phyloP scores from a whole-genome alignment of 2,888 invertebrate species.

The Drosophila rellima region DNA sequence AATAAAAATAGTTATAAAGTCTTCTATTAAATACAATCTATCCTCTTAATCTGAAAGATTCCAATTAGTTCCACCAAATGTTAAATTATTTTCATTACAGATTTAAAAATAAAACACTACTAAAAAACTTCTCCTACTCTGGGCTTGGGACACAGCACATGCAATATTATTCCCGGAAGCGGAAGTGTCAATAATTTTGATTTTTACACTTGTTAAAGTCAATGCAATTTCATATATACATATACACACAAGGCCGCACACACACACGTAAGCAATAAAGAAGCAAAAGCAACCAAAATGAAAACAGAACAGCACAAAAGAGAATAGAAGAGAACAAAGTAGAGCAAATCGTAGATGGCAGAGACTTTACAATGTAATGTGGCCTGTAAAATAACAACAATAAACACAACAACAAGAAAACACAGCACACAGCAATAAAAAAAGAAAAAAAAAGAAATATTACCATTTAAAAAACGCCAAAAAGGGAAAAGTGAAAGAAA shows the following conservation, averaged over 20 bases:
- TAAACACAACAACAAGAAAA: conserved; percentile 24
- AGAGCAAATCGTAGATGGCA: conserved; percentile 26
- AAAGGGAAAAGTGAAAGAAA: conserved; percentile 18
- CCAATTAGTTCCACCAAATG: too few relatives aligned
- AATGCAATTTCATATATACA: conserved; percentile 61
- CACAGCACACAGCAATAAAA: conserved; percentile 11
- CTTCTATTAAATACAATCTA: too few relatives aligned
- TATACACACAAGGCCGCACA: conserved; percentile 47
- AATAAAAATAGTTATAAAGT: too few relatives aligned
- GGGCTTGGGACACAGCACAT: not conserved
- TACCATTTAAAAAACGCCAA: conserved; percentile 65
- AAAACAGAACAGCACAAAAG: conserved; percentile 9
- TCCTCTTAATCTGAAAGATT: too few relatives aligned
- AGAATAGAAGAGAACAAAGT: not conserved
- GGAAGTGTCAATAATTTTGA: conserved; percentile 73
- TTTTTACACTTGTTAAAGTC: conserved; percentile 72
- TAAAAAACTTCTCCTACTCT: not conserved
- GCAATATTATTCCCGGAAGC: conserved; percentile 36
- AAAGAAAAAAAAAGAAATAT: conserved; percentile 46
- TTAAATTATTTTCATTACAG: not conserved
- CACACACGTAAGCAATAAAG: conserved; percentile 30
- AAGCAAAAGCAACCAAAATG: conserved; percentile 9
- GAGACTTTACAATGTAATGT: conserved; percentile 62
- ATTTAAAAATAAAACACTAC: not conserved
- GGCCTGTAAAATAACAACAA: conserved; percentile 49